phyloP scores from a whole-genome alignment of 2,797 vertebrate species.

The Coregonus sp. region DNA sequence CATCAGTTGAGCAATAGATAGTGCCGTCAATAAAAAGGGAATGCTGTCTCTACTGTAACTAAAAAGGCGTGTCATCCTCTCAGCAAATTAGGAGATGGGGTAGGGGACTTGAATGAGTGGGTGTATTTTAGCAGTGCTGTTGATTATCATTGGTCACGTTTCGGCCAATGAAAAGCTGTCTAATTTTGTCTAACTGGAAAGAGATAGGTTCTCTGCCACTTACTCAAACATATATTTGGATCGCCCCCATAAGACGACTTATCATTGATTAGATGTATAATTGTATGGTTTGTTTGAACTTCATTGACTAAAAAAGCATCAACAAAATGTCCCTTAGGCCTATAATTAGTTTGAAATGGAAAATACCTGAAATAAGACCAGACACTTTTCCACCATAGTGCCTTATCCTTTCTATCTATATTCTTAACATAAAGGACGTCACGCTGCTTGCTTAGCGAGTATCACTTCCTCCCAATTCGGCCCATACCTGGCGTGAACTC shows the following conservation, averaged over 20 bases:
- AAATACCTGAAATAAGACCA: too few relatives aligned
- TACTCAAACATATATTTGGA: neutral
- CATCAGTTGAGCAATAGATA: conserved; percentile 52
- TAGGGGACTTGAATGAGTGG: neutral
- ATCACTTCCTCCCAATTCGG: too few relatives aligned
- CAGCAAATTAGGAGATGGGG: neutral
- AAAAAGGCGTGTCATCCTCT: conserved; percentile 28
- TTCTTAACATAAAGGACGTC: neutral
- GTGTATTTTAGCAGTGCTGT: neutral
- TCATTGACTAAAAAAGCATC: too few relatives aligned
- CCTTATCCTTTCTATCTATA: too few relatives aligned
- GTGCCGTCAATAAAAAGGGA: conserved; percentile 53
- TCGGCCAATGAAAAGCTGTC: neutral
- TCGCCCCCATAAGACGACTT: too few relatives aligned
- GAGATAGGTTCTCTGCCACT: neutral
- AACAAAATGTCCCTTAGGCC: too few relatives aligned
- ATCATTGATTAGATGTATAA: too few relatives aligned
- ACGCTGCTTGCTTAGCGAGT: too few relatives aligned
- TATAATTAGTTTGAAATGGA: too few relatives aligned
- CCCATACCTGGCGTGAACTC: too few relatives aligned
- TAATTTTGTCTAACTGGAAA: neutral
- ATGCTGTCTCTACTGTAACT: conserved; percentile 26
- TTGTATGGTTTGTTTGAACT: too few relatives aligned
- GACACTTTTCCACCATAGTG: too few relatives aligned
- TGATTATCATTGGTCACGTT: neutral